phyloP scores from a whole-genome alignment of 53 echinoderm and acorn worm species.

The Arbacia lixula region DNA sequence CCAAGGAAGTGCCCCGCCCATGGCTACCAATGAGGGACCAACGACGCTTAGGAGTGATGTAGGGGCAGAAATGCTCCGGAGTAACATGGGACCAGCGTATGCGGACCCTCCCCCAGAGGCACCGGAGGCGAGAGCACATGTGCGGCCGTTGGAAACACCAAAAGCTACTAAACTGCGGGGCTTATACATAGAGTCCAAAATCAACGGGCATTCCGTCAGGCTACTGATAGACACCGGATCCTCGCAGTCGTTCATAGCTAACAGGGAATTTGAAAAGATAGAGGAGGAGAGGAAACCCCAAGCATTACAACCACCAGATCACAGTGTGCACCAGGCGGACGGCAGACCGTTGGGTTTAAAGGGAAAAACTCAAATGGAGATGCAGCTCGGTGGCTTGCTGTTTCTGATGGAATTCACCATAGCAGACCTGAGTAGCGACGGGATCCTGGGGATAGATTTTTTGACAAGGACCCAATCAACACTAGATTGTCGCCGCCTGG shows the following conservation, averaged over 20 bases:
- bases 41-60: too few relatives aligned
- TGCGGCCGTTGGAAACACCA: neutral
- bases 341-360: neutral
- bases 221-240: slow-evolving; percentile 36
- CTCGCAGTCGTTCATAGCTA: slow-evolving; percentile 2
- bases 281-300: neutral
- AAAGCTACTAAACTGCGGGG: neutral
- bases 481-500: neutral
- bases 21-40: too few relatives aligned
- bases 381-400: neutral
- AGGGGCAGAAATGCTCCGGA: too few relatives aligned
- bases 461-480: neutral
- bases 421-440: slow-evolving; percentile 23
- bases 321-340: neutral
- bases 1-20: too few relatives aligned
- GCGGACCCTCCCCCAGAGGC: neutral
- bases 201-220: neutral
- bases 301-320: neutral
- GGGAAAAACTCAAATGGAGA: neutral
- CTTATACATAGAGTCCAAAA: neutral
- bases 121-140: neutral
- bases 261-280: neutral
- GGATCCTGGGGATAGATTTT: slow-evolving; percentile 8
- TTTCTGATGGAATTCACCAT: neutral
- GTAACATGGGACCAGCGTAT: too few relatives aligned